Evolutionary conservation across 1,140 invertebrate species (phyloP).

Genomic region (Potamilus streckersoni): DNA sequence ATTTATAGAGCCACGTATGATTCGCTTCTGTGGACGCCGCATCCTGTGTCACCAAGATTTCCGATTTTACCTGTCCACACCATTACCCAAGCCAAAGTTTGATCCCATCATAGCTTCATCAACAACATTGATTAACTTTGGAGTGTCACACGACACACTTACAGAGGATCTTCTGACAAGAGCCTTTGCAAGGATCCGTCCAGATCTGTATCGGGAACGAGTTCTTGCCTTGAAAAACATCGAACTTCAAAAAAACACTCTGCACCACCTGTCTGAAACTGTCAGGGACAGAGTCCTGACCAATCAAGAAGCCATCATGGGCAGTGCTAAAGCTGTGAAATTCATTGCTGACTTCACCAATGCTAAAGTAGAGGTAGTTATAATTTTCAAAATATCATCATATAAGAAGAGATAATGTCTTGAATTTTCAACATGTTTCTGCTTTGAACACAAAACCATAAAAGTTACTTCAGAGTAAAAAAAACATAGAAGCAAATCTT

Average conservation of each 20-base stretch:
- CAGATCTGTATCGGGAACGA: conserved; percentile 57
- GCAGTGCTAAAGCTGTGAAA: conserved; percentile 53
- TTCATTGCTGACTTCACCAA: conserved; percentile 60
- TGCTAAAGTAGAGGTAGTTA: conserved; percentile 54
- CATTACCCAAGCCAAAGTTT: conserved; percentile 55
- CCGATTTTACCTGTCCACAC: conserved; percentile 58
- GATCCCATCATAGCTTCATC: conserved; percentile 57
- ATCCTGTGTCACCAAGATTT: conserved; percentile 62
- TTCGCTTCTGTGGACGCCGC: conserved; percentile 60
- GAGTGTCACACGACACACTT: conserved; percentile 61
- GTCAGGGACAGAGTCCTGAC: conserved; percentile 52
- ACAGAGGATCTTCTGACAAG: conserved; percentile 60
- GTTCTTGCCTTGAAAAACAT: conserved; percentile 50
- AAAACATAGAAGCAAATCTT: no score
- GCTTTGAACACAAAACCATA: no score
- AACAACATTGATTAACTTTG: conserved; percentile 62
- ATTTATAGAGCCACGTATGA: conserved; percentile 60
- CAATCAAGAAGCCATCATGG: conserved; percentile 54
- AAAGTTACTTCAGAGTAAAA: no score
- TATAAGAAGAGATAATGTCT: no score
- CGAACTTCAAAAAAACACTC: conserved; percentile 52
- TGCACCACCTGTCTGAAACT: conserved; percentile 48
- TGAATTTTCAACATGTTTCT: no score
- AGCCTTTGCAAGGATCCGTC: conserved; percentile 59
- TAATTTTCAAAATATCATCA: not conserved